phyloP scores from a whole-genome alignment of 2,113 vertebrate genomes.

The human (Homo sapiens) region DNA sequence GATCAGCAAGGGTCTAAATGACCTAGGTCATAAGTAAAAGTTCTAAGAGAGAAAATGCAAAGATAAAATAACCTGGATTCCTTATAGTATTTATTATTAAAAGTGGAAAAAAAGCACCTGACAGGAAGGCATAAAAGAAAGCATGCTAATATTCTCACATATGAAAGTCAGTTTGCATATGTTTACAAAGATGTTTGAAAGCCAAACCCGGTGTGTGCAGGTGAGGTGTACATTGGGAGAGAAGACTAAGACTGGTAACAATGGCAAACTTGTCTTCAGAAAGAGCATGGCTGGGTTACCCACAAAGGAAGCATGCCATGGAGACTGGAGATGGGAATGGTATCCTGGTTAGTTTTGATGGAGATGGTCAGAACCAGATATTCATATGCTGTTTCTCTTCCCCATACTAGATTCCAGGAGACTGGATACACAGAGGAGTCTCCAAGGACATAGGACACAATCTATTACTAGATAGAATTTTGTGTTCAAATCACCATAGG shows the following conservation, averaged over 20 bases:
- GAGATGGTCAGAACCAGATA: not conserved
- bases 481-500: not conserved
- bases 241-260: not conserved
- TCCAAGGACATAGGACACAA: not conserved
- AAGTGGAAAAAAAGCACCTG: not conserved
- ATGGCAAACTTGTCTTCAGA: not conserved
- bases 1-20: slow-evolving; percentile 21
- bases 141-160: not conserved
- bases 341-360: not conserved
- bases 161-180: not conserved
- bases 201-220: not conserved
- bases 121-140: not conserved
- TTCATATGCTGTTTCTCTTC: not conserved
- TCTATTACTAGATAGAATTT: not conserved
- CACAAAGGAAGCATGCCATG: not conserved
- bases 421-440: not conserved
- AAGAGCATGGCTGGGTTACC: not conserved
- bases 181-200: not conserved
- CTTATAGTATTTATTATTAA: not conserved
- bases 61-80: not conserved
- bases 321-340: not conserved
- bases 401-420: not conserved
- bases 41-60: slow-evolving; percentile 8
- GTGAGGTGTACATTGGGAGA: not conserved
- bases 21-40: slow-evolving; percentile 18